phyloP scores from a whole-genome alignment of 1,140 invertebrate species.

The Rhizoglyphus robini region DNA sequence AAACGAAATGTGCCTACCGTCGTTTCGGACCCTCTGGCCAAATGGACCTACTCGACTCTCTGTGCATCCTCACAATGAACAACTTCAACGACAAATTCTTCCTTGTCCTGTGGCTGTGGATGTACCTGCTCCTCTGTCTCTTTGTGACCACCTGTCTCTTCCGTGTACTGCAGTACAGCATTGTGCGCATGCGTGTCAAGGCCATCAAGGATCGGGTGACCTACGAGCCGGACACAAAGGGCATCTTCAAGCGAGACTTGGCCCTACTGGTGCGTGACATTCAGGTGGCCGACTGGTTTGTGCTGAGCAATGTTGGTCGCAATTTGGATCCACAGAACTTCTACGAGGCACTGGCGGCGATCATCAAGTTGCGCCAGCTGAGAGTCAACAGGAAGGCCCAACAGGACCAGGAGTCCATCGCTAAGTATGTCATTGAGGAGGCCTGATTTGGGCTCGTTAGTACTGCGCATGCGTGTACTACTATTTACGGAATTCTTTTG shows the following conservation, averaged over 20 bases:
- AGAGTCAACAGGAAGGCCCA: background rate
- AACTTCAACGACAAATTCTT: slow-evolving; percentile 15
- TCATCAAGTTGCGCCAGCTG: background rate
- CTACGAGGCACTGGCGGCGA: background rate
- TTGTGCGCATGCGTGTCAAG: background rate
- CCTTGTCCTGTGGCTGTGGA: slow-evolving; percentile 3
- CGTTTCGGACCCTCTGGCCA: background rate
- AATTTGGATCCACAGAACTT: background rate
- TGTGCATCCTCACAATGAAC: slow-evolving; percentile 7
- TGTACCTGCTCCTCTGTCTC: background rate
- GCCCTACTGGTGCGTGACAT: background rate
- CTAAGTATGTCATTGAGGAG: background rate
- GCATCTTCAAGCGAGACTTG: background rate
- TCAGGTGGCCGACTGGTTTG: background rate
- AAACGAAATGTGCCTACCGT: background rate
- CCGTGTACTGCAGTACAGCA: background rate
- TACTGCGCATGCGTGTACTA: no score
- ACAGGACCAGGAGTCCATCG: background rate
- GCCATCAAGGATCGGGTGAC: background rate
- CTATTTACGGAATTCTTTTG: no score
- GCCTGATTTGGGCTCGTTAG: no score
- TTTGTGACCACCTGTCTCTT: background rate
- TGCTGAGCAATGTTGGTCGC: background rate
- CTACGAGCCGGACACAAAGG: background rate
- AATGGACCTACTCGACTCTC: background rate